These are phyloP conservation scores for Nomada ruficornis DNA, from an alignment of 2,888 invertebrate genomes.

Conservation along the genomic window DNA sequence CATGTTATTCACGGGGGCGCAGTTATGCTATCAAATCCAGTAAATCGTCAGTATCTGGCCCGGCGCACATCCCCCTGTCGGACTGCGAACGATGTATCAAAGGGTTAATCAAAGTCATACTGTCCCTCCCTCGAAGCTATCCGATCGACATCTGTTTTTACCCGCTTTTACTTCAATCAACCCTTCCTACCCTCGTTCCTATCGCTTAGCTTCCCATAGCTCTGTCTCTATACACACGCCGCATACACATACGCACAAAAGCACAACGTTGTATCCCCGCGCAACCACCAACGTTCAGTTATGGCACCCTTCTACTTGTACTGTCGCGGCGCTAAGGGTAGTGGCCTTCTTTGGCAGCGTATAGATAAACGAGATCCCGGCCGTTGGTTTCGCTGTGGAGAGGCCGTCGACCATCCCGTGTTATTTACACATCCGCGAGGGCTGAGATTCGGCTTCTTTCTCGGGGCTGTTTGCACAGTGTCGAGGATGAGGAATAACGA, in stretches of 20 bases:
- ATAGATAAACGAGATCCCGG: conserved; percentile 59
- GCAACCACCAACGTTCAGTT: conserved; percentile 5
- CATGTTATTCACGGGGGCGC: neutral
- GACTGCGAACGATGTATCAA: conserved; percentile 1
- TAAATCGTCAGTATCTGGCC: neutral
- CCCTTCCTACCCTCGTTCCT: neutral
- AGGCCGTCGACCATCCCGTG: conserved; percentile 54
- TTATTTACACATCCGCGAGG: conserved; percentile 60
- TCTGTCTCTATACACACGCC: conserved; percentile 6
- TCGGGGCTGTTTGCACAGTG: conserved; percentile 59
- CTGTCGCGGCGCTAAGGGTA: neutral
- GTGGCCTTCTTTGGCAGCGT: conserved; percentile 20
- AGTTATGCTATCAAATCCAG: neutral
- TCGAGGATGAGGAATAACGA: conserved; percentile 32
- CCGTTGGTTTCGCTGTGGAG: conserved; percentile 51
- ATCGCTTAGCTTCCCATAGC: neutral
- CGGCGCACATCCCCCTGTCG: too few relatives aligned
- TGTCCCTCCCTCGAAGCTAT: conserved; percentile 8
- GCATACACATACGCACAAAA: neutral
- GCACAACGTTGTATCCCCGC: neutral
- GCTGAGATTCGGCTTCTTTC: conserved; percentile 64
- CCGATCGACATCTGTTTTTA: conserved; percentile 25
- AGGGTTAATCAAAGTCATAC: conserved; percentile 24
- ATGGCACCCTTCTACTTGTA: conserved; percentile 2
- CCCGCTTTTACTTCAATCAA: neutral